phyloP scores from a whole-genome alignment of 2,113 vertebrate species.

The Chaenocephalus aceratus region DNA sequence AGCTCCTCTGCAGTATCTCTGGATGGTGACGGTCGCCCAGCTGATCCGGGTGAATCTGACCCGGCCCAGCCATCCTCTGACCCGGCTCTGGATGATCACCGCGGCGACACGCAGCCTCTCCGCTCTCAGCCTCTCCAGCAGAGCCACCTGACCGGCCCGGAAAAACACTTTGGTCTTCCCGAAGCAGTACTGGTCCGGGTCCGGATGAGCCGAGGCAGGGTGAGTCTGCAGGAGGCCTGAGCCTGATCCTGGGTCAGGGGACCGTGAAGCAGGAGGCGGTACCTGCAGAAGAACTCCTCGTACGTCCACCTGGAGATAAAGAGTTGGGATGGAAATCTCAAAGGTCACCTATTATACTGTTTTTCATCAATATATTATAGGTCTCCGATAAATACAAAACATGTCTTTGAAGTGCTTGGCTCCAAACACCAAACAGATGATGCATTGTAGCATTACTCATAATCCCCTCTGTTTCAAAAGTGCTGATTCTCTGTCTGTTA shows the following conservation, averaged over 20 bases:
- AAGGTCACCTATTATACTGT: too few relatives aligned
- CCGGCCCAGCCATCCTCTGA: conserved; percentile 83
- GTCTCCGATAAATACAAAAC: too few relatives aligned
- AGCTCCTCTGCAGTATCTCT: conserved; percentile 80
- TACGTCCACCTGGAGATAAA: conserved; percentile 79
- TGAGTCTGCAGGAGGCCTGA: conserved; percentile 66
- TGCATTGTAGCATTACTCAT: too few relatives aligned
- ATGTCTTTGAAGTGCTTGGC: too few relatives aligned
- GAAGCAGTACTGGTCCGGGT: conserved; percentile 79
- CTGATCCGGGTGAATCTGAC: conserved; percentile 43
- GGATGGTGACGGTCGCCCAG: conserved; percentile 69
- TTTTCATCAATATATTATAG: too few relatives aligned
- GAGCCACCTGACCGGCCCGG: conserved; percentile 83
- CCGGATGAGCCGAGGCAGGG: conserved; percentile 79
- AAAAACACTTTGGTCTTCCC: conserved; percentile 85
- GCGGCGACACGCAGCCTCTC: conserved; percentile 76
- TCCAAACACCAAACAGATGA: too few relatives aligned
- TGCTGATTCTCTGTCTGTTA: too few relatives aligned
- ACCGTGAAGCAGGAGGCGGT: conserved; percentile 76
- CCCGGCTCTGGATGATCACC: conserved; percentile 79
- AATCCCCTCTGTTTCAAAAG: too few relatives aligned
- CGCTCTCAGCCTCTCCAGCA: conserved; percentile 82
- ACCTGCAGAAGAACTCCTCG: conserved; percentile 83
- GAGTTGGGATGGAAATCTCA: background rate
- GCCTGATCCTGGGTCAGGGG: conserved; percentile 40